Percentiles rank a stretch among this genome's conserved stretches.
phyloP scores from a whole-genome alignment of 2,888 invertebrate genomes.

The Zaprionus bogoriensis region DNA sequence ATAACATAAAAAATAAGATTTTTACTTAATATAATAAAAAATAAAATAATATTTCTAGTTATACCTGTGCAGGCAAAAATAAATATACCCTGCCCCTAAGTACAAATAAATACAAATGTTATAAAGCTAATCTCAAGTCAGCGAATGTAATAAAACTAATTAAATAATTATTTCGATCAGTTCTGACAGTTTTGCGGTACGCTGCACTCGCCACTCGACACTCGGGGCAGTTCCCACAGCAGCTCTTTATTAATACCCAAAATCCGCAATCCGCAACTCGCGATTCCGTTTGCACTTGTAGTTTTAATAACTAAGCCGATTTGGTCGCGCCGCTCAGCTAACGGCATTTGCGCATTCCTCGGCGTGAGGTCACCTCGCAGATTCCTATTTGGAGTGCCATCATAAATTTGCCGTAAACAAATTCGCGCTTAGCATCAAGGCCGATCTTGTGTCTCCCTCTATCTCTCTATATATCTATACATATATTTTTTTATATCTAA shows the following conservation, averaged over 20 bases:
- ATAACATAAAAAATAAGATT: no score
- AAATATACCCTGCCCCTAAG: no score
- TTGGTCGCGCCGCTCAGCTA: conserved; percentile 45
- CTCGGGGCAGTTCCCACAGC: conserved; percentile 37
- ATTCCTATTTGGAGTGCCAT: conserved; percentile 45
- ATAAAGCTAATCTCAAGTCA: conserved; percentile 31
- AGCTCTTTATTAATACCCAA: no score
- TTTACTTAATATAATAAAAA: no score
- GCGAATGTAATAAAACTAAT: conserved; percentile 28
- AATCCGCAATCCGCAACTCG: no score
- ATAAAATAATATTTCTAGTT: no score
- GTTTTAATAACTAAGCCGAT: conserved; percentile 48
- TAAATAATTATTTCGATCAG: conserved; percentile 8
- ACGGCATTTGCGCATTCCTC: conserved; percentile 46
- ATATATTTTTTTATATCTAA: conserved; percentile 1
- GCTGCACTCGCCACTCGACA: conserved; percentile 36
- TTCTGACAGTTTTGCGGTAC: conserved; percentile 26
- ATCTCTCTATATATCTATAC: not conserved
- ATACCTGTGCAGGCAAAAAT: no score
- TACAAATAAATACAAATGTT: conserved; percentile 4
- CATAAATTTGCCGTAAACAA: conserved; percentile 53
- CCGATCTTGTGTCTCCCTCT: not conserved
- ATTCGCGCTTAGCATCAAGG: conserved; percentile 69
- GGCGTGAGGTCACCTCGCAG: conserved; percentile 53
- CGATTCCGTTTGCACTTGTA: conserved; percentile 20